Evolutionary conservation across 1,140 invertebrate genomes (phyloP), one percentile per base, ranked within the genome.

Genomic region (Trinorchestia longiramus): DNA sequence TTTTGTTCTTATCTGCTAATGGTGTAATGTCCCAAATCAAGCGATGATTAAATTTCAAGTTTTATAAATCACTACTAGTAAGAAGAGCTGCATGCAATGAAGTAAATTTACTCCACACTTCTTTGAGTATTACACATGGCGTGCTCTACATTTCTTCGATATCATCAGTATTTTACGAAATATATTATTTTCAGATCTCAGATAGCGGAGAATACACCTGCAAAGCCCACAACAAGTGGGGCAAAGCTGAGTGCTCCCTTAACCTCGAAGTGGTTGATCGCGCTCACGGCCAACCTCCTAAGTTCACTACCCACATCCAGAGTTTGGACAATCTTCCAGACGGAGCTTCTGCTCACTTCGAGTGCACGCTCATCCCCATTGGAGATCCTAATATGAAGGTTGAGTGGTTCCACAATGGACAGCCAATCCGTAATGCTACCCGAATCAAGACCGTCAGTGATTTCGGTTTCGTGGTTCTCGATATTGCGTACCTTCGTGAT

Each of bases 321-420:
- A 99, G 98, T 96, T 97, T 99, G 96, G 98, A 98, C 96, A 98
- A 98, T 96, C 97, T 99, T 43, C 99, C 99, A 97, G 99, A 99
- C 97, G 98, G 99, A 0, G 98, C 99, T 97, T 98, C 98, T 0
- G 99, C 98, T 95, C 99, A 99, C 97, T 99, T 99, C 97, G 99
- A 99, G 97, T 99, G 99, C 97, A 99, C 98, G 11, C 97, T 99
- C 44, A 98, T 99, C 43, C 99, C 99, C 8, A 98, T 99, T n/a
- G 98, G 98, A 96, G 99, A 99, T 97, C 99, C 99, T 23, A 98
- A 98, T n/a, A 98, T 99, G 97, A 99, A 98, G 97, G 98, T 99
- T 41, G 99, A 99, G 97, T 99, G 99, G 99, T 99, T 99, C 97
- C 98, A 99, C 96, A 99, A 99, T 97, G 99, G 99, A 11, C 98